A percentile compares a stretch with the other conserved stretches of the same genome.
phyloP scores from a whole-genome alignment of 1,140 invertebrate genomes.

The Laodelphax striatellus region DNA sequence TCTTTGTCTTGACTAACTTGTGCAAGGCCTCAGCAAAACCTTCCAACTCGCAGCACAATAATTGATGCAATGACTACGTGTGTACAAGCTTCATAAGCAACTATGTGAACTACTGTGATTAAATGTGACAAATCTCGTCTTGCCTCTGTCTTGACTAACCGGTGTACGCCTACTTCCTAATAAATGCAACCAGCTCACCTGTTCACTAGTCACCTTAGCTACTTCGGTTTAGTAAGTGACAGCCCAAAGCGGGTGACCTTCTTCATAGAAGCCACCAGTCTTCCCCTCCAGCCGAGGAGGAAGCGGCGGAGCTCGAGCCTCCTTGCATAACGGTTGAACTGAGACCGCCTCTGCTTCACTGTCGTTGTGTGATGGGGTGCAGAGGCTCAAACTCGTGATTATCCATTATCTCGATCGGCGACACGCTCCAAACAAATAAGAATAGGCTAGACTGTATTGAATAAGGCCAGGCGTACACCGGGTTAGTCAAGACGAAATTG shows the following conservation, averaged over 20 bases:
- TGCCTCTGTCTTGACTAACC: too few species aligned
- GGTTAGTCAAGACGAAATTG: too few species aligned
- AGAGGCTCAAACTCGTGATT: background rate
- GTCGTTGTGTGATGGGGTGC: background rate
- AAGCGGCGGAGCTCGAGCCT: background rate
- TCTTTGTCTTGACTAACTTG: too few species aligned
- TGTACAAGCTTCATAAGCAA: too few species aligned
- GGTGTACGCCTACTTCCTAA: slow-evolving; percentile 5
- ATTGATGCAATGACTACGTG: too few species aligned
- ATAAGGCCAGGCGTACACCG: too few species aligned
- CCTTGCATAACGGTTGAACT: background rate
- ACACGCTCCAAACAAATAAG: background rate
- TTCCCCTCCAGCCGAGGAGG: background rate
- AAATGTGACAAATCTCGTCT: too few species aligned
- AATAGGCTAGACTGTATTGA: too few species aligned
- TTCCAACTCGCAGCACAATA: too few species aligned
- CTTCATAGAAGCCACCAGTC: slow-evolving; percentile 8
- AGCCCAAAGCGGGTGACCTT: slow-evolving; percentile 17
- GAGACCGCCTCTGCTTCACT: background rate
- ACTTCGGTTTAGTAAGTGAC: too few species aligned
- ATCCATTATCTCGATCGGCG: slow-evolving; percentile 4
- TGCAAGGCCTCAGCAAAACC: too few species aligned
- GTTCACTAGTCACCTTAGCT: background rate
- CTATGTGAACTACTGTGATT: too few species aligned
- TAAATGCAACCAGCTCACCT: background rate